Percentiles rank a stretch among this genome's conserved stretches.
phyloP scores from a whole-genome alignment of 1,140 invertebrate genomes.

The Hycleus cichorii region DNA sequence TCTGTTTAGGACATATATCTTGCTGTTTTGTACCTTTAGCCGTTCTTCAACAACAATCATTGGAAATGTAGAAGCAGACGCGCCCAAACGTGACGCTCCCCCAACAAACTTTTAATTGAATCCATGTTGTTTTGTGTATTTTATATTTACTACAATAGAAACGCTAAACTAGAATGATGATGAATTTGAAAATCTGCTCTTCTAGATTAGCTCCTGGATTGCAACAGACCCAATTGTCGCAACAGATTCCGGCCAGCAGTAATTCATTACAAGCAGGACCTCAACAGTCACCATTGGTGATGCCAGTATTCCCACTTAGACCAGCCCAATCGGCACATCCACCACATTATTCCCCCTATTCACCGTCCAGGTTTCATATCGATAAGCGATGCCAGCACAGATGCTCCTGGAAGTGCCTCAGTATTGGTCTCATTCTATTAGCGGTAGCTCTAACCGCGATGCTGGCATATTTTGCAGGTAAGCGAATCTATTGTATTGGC shows the following conservation, averaged over 20 bases:
- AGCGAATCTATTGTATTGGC: too few species aligned
- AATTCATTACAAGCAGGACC: conserved; percentile 37
- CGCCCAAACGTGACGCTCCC: too few species aligned
- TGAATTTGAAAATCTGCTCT: conserved; percentile 13
- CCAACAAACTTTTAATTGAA: not conserved
- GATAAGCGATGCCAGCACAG: conserved; percentile 85
- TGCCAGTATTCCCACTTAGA: conserved; percentile 70
- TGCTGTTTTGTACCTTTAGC: too few species aligned
- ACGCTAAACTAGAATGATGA: not conserved
- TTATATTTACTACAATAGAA: not conserved
- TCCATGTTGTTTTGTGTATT: not conserved
- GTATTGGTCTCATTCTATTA: conserved; percentile 82
- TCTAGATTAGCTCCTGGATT: conserved; percentile 46
- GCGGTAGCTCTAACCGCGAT: conserved; percentile 81
- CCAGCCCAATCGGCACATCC: conserved; percentile 60
- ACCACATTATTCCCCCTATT: conserved; percentile 73
- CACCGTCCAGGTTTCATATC: conserved; percentile 86
- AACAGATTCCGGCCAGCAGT: conserved; percentile 37
- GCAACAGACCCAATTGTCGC: conserved; percentile 42
- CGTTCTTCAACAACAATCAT: too few species aligned
- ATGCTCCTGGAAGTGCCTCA: conserved; percentile 92
- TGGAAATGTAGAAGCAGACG: too few species aligned
- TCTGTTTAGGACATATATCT: conserved; percentile 10
- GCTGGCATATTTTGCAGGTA: conserved; percentile 91
- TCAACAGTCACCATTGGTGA: conserved; percentile 57